Evolutionary conservation across 1,140 invertebrate genomes (phyloP), one percentile per base, ranked within the genome.

Genomic region (Metaphire vulgaris): DNA sequence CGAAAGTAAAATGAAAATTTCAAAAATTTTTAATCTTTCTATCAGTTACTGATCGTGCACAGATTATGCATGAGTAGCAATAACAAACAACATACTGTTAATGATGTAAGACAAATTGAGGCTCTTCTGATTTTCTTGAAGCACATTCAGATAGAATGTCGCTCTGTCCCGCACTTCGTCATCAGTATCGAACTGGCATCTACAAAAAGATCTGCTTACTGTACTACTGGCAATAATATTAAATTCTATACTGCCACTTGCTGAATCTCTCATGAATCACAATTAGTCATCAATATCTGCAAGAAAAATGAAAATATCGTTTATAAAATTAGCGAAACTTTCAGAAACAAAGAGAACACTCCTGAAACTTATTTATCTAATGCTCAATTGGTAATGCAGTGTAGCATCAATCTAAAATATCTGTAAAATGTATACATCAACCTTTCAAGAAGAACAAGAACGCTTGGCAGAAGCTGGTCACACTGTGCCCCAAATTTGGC

Each of bases 131-230:
- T 89, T 88, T 77, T 90, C 85, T 78, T 91, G 90, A 1, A 99
- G 87, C 79, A 99, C 91, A 33, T 91, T 90, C 75, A 93, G 91
- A 86, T 98, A 99, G 83, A 97, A 98, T 0, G 96, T 97, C n/a
- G 97, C 97, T 70, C 98, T 88, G 88, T 99, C 97, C 32, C 97
- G 88, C 0, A 99, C 98, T 88, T 99, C 98, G 87, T 99, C 97
- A 85, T 99, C 98, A 0, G 92, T 92, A 85, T 99, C 97, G 86
- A 99, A 89, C 84, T 97, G 92, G 84, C 96, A 99, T 12, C 97
- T 90, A 16, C 91, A 90, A 30, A 33, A 28, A 74, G 21, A 56
- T 56, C 41, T n/a, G n/a, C n/a, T n/a, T n/a, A n/a, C n/a, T n/a
- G n/a, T n/a, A n/a, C n/a, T n/a, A n/a, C n/a, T n/a, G n/a, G n/a